Conservation (phyloP, 2,888 invertebrate genomes). For the Lydus trimaculatus region DNA sequence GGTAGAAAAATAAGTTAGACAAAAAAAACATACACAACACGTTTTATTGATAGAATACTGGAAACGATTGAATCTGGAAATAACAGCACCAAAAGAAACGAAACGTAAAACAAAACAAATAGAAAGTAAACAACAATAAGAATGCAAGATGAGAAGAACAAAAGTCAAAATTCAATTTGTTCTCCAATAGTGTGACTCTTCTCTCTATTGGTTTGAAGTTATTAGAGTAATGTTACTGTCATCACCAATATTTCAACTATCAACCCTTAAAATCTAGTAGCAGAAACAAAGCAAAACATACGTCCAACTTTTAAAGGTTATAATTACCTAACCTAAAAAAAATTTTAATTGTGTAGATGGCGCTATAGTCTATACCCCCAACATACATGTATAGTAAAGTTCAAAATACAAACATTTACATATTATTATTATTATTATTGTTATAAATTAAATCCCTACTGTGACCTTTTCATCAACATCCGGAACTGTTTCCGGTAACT, state of each 20-base stretch:
- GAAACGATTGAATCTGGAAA: background rate
- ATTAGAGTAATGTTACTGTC: slow-evolving; percentile 23
- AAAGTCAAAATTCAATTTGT: slow-evolving; percentile 33
- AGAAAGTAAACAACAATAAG: slow-evolving; percentile 12
- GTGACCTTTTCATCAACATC: slow-evolving; percentile 13
- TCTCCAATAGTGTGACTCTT: slow-evolving; percentile 15
- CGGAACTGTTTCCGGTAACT: slow-evolving; percentile 34
- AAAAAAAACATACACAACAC: too few relatives aligned
- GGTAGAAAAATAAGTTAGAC: background rate
- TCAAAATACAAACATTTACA: too few relatives aligned
- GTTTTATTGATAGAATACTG: background rate
- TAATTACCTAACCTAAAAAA: background rate
- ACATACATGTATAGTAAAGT: too few relatives aligned
- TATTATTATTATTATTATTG: slow-evolving; percentile 1
- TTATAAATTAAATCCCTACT: background rate
- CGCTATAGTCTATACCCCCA: background rate
- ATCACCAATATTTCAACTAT: background rate
- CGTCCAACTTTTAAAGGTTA: slow-evolving; percentile 4
- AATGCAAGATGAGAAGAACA: slow-evolving; percentile 23
- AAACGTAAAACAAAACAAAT: background rate
- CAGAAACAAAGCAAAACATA: too few relatives aligned
- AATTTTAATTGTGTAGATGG: background rate
- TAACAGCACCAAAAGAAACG: too few relatives aligned
- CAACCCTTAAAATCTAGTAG: background rate
- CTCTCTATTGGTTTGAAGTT: slow-evolving; percentile 16